Evolutionary conservation across 2,113 vertebrate species (phyloP).

Genomic region (Rhynchomys soricoides): DNA sequence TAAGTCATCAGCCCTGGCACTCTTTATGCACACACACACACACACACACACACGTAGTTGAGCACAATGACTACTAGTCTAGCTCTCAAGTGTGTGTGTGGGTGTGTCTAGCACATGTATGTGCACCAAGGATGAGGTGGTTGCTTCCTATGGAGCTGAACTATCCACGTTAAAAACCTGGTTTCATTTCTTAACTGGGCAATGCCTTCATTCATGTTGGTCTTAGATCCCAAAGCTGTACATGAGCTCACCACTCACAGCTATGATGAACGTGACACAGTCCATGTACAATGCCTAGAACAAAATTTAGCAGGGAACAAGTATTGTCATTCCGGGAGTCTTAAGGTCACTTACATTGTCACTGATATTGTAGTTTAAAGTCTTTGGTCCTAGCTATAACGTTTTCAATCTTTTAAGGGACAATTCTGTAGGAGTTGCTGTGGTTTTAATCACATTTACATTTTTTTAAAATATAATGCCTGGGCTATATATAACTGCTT

Average conservation of each 20-base stretch:
- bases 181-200: background rate
- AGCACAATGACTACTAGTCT: background rate
- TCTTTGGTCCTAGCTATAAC: background rate
- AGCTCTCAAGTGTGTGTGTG: background rate
- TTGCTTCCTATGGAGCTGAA: background rate
- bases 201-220: background rate
- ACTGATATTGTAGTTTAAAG: background rate
- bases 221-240: background rate
- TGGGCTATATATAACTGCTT: background rate
- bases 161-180: background rate
- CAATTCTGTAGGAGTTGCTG: background rate
- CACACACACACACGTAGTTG: no score
- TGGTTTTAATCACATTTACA: constrained; percentile 7
- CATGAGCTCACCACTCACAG: background rate
- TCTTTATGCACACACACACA: background rate
- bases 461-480: background rate
- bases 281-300: background rate
- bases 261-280: background rate
- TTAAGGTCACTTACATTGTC: background rate
- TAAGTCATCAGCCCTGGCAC: background rate
- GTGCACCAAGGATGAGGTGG: background rate
- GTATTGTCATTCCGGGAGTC: background rate
- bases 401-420: constrained; percentile 31
- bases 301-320: background rate
- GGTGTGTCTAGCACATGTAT: no score